Percentiles rank a stretch among this genome's conserved stretches.
Conservation (phyloP, 1,140 invertebrate genomes). For the Tetraneura akinire region DNA sequence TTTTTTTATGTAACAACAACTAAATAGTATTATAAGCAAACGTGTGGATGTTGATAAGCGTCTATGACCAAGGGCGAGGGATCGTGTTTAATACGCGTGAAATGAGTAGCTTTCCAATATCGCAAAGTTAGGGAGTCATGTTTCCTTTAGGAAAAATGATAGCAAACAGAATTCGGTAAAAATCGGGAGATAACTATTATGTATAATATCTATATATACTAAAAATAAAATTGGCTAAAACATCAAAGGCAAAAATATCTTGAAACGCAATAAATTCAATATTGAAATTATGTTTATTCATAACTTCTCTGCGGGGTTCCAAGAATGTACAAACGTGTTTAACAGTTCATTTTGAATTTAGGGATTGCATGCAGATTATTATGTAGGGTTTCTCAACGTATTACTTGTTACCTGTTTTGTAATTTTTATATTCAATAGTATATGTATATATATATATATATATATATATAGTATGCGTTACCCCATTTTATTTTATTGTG, state of each 20-base stretch:
- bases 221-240: neutral
- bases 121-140: neutral
- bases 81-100: constrained; percentile 41
- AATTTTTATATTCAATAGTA: neutral
- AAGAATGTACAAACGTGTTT: constrained; percentile 27
- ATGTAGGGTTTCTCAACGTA: constrained; percentile 29
- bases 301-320: constrained; percentile 25
- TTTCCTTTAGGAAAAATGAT: constrained; percentile 8
- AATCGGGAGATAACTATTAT: constrained; percentile 30
- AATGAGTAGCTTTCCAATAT: constrained; percentile 36
- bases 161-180: constrained; percentile 19
- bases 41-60: constrained; percentile 3
- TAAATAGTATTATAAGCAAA: neutral
- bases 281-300: constrained; percentile 36
- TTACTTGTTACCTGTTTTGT: neutral
- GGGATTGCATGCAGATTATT: constrained; percentile 43
- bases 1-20: neutral
- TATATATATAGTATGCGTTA: no score
- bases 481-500: no score
- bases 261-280: neutral
- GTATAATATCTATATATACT: neutral
- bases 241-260: constrained; percentile 11
- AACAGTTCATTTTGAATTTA: constrained; percentile 3
- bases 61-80: constrained; percentile 26
- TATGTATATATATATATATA: no score